Percentiles rank a stretch among this genome's conserved stretches.
phyloP scores from a whole-genome alignment of 2,113 vertebrate genomes.

The Eudyptes chrysolophus region DNA sequence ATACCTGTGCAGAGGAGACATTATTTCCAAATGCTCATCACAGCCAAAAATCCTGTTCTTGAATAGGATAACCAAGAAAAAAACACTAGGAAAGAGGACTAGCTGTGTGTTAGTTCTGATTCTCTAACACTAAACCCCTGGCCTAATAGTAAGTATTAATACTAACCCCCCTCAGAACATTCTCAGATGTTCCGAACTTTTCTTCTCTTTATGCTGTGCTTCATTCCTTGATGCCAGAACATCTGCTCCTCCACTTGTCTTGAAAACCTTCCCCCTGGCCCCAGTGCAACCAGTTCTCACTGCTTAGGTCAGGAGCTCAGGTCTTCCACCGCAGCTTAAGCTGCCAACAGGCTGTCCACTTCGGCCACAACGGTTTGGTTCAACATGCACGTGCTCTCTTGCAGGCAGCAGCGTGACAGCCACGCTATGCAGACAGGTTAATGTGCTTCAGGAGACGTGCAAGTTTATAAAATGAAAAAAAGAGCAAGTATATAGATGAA shows the following conservation, averaged over 20 bases:
- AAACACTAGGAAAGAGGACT: background rate
- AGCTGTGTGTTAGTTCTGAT: background rate
- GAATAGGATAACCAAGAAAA: background rate
- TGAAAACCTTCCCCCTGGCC: background rate
- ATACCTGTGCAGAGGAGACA: background rate
- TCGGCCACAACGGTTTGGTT: accelerated
- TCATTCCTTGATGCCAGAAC: background rate
- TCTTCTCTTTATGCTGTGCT: background rate
- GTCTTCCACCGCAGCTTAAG: accelerated
- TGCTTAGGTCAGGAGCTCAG: background rate
- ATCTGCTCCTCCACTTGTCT: background rate
- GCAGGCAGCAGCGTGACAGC: background rate
- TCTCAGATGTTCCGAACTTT: background rate
- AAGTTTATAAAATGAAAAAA: background rate
- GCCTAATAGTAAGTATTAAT: background rate
- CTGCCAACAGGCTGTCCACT: background rate
- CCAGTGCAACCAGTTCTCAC: background rate
- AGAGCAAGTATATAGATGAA: no score
- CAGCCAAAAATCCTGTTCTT: background rate
- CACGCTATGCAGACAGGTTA: accelerated
- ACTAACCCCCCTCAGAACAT: background rate
- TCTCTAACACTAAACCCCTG: background rate
- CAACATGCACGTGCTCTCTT: accelerated
- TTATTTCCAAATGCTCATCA: background rate
- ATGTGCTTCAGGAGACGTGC: accelerated